These are phyloP conservation scores for Pogonus chalceus DNA, from an alignment of 1,140 invertebrate genomes.

Conservation along the genomic window DNA sequence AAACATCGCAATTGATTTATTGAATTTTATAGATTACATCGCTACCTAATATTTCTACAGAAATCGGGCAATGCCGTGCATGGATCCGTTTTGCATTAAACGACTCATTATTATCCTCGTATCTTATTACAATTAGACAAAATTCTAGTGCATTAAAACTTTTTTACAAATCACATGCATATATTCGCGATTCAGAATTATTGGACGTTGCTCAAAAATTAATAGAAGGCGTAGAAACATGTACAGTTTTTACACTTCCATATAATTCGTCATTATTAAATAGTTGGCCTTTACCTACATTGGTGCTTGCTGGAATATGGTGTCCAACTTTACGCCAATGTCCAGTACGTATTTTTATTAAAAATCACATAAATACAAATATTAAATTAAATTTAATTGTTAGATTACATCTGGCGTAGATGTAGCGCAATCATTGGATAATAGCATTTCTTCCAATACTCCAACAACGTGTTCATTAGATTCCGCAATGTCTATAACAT, in stretches of 20 bases:
- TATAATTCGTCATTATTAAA: constrained; percentile 84
- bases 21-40: constrained; percentile 44
- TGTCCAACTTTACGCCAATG: constrained; percentile 61
- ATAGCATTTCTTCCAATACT: constrained; percentile 17
- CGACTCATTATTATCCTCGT: constrained; percentile 77
- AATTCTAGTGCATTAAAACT: constrained; percentile 61
- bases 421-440: constrained; percentile 26
- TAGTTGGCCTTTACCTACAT: constrained; percentile 74
- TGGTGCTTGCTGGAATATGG: constrained; percentile 77
- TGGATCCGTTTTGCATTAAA: constrained; percentile 85
- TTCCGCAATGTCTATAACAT: constrained; percentile 25
- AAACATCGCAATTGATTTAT: neutral
- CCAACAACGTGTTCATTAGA: constrained; percentile 27
- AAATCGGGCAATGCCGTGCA: constrained; percentile 81
- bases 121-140: constrained; percentile 63
- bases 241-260: constrained; percentile 68
- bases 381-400: constrained; percentile 2
- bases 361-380: constrained; percentile 8
- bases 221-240: constrained; percentile 65
- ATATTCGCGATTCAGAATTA: constrained; percentile 67
- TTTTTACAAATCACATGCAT: constrained; percentile 69
- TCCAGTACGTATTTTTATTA: constrained; percentile 39
- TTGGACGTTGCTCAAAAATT: constrained; percentile 66
- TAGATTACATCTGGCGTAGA: constrained; percentile 28
- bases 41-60: constrained; percentile 70